Percentiles rank a stretch among this genome's conserved stretches.
Conservation (phyloP, 2,797 vertebrate genomes). For the Cyprinella venusta region DNA sequence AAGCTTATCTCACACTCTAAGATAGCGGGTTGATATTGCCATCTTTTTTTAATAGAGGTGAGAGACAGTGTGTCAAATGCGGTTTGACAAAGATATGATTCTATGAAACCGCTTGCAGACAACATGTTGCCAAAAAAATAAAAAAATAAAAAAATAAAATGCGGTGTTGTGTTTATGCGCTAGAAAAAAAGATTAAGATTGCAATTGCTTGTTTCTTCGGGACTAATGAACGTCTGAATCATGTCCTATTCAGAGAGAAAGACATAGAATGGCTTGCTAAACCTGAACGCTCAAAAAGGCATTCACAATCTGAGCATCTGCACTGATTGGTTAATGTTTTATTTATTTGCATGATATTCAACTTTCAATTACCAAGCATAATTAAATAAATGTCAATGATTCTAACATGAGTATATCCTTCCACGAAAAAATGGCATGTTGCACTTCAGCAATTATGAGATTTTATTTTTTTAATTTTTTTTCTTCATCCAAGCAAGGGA, state of each 20-base stretch:
- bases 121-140: neutral
- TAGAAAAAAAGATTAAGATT: constrained; percentile 10
- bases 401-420: neutral
- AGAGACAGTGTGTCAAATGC: constrained; percentile 33
- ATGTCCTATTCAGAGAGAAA: constrained; percentile 14
- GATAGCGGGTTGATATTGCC: constrained; percentile 23
- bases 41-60: constrained; percentile 40
- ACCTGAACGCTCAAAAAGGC: neutral
- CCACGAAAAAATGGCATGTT: neutral
- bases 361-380: constrained; percentile 8
- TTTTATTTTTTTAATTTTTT: neutral
- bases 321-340: constrained; percentile 7
- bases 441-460: neutral
- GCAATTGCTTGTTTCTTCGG: constrained; percentile 9
- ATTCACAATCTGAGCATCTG: neutral
- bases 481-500: neutral
- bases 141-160: neutral
- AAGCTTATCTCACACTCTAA: constrained; percentile 38
- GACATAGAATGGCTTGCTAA: neutral
- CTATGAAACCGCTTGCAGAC: neutral
- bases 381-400: constrained; percentile 29
- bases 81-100: constrained; percentile 21
- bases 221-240: neutral
- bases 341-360: constrained; percentile 21
- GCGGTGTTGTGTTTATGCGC: neutral